A percentile compares a stretch with the other conserved stretches of the same genome.
Conservation (phyloP, 1,140 invertebrate species). For the Mesaphorura yosii region DNA sequence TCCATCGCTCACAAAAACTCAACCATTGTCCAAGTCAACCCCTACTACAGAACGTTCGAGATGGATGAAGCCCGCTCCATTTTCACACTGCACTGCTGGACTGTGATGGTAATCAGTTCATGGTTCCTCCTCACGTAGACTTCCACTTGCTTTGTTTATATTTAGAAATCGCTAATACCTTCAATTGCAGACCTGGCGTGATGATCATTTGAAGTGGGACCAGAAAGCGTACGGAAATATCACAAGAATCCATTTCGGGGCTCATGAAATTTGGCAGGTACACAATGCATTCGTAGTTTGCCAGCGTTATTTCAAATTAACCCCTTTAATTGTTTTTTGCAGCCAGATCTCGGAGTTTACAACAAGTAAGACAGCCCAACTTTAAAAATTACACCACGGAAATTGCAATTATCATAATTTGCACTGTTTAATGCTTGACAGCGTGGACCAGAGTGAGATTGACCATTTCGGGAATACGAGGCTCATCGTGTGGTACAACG, state of each 20-base stretch:
- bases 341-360: slow-evolving; percentile 39
- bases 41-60: slow-evolving; percentile 23
- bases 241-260: slow-evolving; percentile 35
- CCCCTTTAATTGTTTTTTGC: too few species aligned
- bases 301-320: too few species aligned
- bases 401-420: background rate
- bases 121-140: background rate
- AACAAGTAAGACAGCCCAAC: slow-evolving; percentile 35
- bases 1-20: slow-evolving; percentile 17
- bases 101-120: slow-evolving; percentile 20
- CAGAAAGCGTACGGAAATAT: slow-evolving; percentile 35
- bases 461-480: slow-evolving; percentile 30
- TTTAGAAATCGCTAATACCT: too few species aligned
- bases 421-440: background rate
- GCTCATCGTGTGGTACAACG: slow-evolving; percentile 10
- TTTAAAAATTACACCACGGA: background rate
- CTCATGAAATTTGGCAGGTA: slow-evolving; percentile 37
- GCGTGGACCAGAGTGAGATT: slow-evolving; percentile 28
- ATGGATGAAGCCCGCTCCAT: slow-evolving; percentile 21
- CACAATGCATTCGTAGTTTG: too few species aligned
- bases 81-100: slow-evolving; percentile 26
- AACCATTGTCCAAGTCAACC: slow-evolving; percentile 15
- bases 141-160: background rate
- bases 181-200: slow-evolving; percentile 33
- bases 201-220: slow-evolving; percentile 38